Evolutionary conservation across 2,797 vertebrate genomes (phyloP).

Genomic region (Garrulus glandarius): DNA sequence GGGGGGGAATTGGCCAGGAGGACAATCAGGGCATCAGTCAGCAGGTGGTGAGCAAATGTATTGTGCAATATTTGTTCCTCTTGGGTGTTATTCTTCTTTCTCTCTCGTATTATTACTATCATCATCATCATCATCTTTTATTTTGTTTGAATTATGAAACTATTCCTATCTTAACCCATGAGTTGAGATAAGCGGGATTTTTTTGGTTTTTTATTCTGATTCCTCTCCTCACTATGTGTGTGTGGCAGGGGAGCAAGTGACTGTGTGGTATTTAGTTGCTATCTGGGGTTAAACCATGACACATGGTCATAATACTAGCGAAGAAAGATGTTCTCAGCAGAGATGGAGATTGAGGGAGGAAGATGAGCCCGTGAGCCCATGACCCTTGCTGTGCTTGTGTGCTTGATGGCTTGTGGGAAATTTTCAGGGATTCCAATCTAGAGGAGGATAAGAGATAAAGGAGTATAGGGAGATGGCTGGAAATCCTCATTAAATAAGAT

Average conservation of each 20-base stretch:
- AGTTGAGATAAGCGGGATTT: neutral
- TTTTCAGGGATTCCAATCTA: conserved; percentile 52
- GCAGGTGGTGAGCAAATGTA: neutral
- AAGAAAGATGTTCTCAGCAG: neutral
- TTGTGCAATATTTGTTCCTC: neutral
- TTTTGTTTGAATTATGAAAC: neutral
- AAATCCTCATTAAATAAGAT: conserved; percentile 61
- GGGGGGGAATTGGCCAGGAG: neutral
- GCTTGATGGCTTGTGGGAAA: neutral
- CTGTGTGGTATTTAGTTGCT: neutral
- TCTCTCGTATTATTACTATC: neutral
- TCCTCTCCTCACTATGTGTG: neutral
- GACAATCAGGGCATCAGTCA: neutral
- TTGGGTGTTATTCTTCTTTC: neutral
- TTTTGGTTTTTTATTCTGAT: neutral
- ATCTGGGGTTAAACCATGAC: neutral
- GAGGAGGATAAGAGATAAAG: conserved; percentile 48
- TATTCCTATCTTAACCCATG: neutral
- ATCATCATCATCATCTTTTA: neutral
- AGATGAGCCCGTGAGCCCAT: neutral
- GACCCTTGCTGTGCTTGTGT: neutral
- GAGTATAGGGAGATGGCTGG: conserved; percentile 1
- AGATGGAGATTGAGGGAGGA: neutral
- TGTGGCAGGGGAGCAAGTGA: accelerated
- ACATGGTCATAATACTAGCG: neutral